Conservation (phyloP, 2,888 invertebrate species). For the Stegana nigrithorax region DNA sequence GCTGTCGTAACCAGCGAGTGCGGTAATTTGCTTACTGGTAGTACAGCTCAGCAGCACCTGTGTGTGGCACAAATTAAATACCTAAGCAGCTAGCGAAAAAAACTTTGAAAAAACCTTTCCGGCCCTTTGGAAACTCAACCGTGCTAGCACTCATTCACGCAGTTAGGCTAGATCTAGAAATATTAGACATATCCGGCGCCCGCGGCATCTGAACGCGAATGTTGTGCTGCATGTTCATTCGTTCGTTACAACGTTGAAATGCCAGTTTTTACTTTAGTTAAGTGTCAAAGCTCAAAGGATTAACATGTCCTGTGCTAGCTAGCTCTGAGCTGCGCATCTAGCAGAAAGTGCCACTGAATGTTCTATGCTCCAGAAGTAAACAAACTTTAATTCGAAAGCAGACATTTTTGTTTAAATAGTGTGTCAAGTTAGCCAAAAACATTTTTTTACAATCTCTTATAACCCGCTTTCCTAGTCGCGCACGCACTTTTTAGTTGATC, state of each 20-base stretch:
- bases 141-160: neutral
- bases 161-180: slow-evolving; percentile 46
- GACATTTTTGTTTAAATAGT: neutral
- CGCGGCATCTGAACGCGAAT: slow-evolving; percentile 15
- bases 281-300: slow-evolving; percentile 67
- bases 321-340: too few species aligned
- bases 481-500: slow-evolving; percentile 4
- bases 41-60: slow-evolving; percentile 36
- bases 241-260: slow-evolving; percentile 53
- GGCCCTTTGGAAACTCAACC: slow-evolving; percentile 6
- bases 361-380: too few species aligned
- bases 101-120: too few species aligned
- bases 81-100: neutral
- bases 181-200: slow-evolving; percentile 49
- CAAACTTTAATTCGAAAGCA: too few species aligned
- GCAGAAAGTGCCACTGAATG: too few species aligned
- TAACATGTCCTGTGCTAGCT: slow-evolving; percentile 66
- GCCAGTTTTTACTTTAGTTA: slow-evolving; percentile 64
- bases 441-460: too few species aligned
- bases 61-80: slow-evolving; percentile 1
- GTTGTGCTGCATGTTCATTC: slow-evolving; percentile 31
- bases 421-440: slow-evolving; percentile 12
- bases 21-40: neutral
- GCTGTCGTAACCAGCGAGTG: too few species aligned
- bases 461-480: too few species aligned